phyloP scores from a whole-genome alignment of 2,113 vertebrate species.

The Boulengeromyrus knoepffleri region DNA sequence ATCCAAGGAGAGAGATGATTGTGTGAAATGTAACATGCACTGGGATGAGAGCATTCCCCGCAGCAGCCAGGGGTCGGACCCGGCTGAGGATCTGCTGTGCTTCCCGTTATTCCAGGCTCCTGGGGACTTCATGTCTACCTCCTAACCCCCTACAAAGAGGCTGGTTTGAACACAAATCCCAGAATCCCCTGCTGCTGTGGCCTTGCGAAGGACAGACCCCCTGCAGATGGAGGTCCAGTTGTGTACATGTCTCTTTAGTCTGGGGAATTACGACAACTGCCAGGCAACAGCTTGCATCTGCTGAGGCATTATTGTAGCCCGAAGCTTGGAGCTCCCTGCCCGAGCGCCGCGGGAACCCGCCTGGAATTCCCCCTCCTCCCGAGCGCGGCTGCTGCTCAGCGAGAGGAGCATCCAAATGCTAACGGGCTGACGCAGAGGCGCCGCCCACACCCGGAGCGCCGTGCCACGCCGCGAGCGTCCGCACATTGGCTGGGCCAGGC shows the following conservation, averaged over 20 bases:
- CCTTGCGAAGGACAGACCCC: background rate
- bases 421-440: background rate
- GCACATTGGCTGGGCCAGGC: background rate
- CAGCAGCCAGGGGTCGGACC: background rate
- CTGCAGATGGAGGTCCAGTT: background rate
- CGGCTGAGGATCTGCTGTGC: background rate
- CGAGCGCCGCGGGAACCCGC: background rate
- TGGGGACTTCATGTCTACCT: background rate
- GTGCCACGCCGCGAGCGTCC: background rate
- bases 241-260: background rate
- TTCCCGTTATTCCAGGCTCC: background rate
- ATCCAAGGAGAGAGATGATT: conserved; percentile 31
- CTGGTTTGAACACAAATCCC: background rate
- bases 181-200: background rate
- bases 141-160: background rate
- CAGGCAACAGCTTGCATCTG: background rate
- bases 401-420: background rate
- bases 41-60: background rate
- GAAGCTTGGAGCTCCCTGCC: too few species aligned
- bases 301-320: background rate
- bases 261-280: background rate
- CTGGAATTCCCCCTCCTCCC: conserved; percentile 1
- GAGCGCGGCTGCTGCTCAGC: background rate
- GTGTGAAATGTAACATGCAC: background rate
- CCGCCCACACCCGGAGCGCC: background rate